These are phyloP conservation scores for Myopa testacea DNA, from an alignment of 2,888 invertebrate genomes.

Conservation along the genomic window DNA sequence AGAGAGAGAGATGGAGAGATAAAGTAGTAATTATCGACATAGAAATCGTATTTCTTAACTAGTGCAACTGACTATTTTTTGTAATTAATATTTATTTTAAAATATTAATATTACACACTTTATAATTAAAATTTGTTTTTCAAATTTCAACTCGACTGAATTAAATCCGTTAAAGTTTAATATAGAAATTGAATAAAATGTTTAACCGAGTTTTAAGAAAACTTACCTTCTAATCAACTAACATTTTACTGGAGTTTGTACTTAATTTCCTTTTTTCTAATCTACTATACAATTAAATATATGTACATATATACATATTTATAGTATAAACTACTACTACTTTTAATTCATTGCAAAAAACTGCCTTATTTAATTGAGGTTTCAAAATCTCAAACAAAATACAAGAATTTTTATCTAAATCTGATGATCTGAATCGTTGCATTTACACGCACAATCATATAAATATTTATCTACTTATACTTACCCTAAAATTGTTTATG, in stretches of 20 bases:
- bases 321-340: background rate
- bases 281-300: background rate
- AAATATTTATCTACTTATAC: slow-evolving; percentile 24
- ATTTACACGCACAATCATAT: slow-evolving; percentile 36
- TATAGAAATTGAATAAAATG: no score
- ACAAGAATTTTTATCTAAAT: slow-evolving; percentile 15
- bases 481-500: slow-evolving; percentile 5
- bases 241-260: background rate
- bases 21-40: slow-evolving; percentile 12
- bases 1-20: background rate
- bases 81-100: background rate
- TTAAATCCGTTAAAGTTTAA: no score
- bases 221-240: no score
- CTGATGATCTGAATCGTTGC: slow-evolving; percentile 10
- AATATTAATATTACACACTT: background rate
- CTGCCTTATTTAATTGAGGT: slow-evolving; percentile 26
- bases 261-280: background rate
- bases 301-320: background rate
- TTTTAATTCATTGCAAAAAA: slow-evolving; percentile 22
- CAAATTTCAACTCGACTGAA: background rate
- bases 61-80: slow-evolving; percentile 21
- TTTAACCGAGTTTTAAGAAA: no score
- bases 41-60: slow-evolving; percentile 24
- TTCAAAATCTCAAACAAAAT: slow-evolving; percentile 3
- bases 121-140: background rate